These are phyloP conservation scores for Ischnura elegans DNA, from an alignment of 2,888 invertebrate genomes.

Conservation along the genomic window DNA sequence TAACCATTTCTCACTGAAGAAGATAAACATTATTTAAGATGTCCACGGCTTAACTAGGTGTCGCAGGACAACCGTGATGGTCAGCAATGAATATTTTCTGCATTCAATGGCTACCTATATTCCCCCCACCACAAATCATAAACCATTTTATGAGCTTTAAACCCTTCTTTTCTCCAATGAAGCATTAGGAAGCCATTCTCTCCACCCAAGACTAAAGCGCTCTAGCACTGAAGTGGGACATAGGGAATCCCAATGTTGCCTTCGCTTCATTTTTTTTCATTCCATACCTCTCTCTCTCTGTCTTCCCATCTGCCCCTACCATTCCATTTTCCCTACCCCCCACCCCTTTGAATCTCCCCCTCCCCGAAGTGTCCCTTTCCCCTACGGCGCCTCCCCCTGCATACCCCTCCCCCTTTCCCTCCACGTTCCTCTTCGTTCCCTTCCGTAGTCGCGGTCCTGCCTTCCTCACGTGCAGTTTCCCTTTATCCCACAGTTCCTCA, in stretches of 20 bases:
- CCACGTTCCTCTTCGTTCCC: background rate
- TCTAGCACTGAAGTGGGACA: background rate
- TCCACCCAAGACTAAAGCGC: background rate
- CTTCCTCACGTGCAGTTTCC: background rate
- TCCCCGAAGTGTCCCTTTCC: background rate
- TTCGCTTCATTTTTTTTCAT: background rate
- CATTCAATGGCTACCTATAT: background rate
- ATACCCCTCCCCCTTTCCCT: background rate
- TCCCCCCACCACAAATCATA: background rate
- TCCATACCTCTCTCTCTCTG: background rate
- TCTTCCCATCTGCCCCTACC: background rate
- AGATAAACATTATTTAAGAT: too few species aligned
- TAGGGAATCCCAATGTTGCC: slow-evolving; percentile 27
- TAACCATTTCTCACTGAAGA: too few species aligned
- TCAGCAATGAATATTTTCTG: background rate
- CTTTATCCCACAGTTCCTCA: background rate
- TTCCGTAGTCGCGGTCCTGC: background rate
- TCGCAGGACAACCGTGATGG: too few species aligned
- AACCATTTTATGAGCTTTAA: background rate
- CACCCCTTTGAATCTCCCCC: background rate
- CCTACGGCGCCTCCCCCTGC: too few species aligned
- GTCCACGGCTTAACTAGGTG: too few species aligned
- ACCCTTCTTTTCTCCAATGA: background rate
- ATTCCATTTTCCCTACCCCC: background rate
- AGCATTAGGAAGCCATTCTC: background rate